Conservation (phyloP, 2,797 vertebrate species). For the Hybognathus amarus region DNA sequence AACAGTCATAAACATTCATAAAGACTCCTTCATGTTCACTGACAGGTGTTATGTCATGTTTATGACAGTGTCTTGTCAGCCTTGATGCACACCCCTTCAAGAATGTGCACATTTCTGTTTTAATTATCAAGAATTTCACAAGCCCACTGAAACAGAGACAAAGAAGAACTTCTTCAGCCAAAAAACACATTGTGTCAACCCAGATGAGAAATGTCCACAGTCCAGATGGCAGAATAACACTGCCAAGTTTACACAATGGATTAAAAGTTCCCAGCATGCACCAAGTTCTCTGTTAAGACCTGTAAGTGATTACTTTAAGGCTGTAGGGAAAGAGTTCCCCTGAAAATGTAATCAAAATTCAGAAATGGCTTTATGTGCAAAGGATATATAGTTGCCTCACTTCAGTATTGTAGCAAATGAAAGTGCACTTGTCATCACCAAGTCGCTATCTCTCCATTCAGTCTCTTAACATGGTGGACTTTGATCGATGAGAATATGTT, state of each 20-base stretch:
- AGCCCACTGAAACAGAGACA: slow-evolving; percentile 42
- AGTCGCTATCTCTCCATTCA: neutral
- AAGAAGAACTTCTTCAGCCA: slow-evolving; percentile 28
- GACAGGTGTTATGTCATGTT: too few relatives aligned
- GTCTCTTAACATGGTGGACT: neutral
- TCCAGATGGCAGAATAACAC: slow-evolving; percentile 53
- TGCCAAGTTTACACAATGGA: slow-evolving; percentile 55
- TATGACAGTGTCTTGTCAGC: too few relatives aligned
- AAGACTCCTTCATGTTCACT: too few relatives aligned
- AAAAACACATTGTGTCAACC: slow-evolving; percentile 31
- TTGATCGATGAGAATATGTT: neutral
- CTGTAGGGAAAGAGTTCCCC: neutral
- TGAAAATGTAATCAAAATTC: neutral
- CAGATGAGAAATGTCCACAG: slow-evolving; percentile 10
- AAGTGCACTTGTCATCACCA: neutral
- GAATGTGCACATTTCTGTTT: neutral
- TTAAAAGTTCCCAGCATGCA: slow-evolving; percentile 61
- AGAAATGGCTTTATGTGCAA: neutral
- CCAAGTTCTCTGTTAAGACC: slow-evolving; percentile 11
- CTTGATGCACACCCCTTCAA: too few relatives aligned
- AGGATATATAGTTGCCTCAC: neutral
- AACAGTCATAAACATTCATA: too few relatives aligned
- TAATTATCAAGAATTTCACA: slow-evolving; percentile 22
- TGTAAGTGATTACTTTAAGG: slow-evolving; percentile 2
- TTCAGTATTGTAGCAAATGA: neutral